These are phyloP conservation scores for Lytechinus variegatus DNA, from an alignment of 35 echinoderm and acorn worm species.

Conservation along the genomic window DNA sequence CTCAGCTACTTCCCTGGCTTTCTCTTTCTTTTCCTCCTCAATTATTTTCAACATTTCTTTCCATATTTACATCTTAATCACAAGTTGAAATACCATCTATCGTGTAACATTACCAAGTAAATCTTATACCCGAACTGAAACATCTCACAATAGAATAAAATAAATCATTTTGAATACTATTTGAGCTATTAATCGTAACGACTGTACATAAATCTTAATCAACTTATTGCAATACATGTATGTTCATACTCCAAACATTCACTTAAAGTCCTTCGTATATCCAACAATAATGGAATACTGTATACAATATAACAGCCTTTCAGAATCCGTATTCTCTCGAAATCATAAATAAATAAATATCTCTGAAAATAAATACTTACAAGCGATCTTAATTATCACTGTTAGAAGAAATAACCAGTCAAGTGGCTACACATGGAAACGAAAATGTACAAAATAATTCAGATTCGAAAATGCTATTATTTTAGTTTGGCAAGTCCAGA, in stretches of 20 bases:
- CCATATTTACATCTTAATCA: neutral
- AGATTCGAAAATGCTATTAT: neutral
- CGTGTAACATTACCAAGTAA: neutral
- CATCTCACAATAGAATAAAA: slow-evolving; percentile 6
- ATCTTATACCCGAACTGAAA: slow-evolving; percentile 11
- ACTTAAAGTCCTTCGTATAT: neutral
- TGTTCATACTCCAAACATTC: neutral
- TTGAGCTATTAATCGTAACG: slow-evolving; percentile 1
- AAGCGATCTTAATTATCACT: neutral
- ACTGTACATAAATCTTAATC: neutral
- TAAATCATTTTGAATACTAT: neutral
- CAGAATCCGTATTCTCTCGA: neutral
- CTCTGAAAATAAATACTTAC: slow-evolving; percentile 42
- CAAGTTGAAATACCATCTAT: neutral
- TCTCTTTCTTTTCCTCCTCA: neutral
- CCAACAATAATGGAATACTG: slow-evolving; percentile 21
- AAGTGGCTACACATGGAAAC: neutral
- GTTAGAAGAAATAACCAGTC: neutral
- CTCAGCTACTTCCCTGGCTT: neutral
- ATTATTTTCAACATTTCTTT: neutral
- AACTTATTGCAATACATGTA: neutral
- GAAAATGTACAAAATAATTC: neutral
- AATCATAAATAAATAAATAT: slow-evolving; percentile 39
- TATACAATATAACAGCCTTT: slow-evolving; percentile 28
- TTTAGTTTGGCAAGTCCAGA: neutral